Base-by-base conservation (phyloP, 2,888 invertebrate species). In the Mythimna pallens region DNA sequence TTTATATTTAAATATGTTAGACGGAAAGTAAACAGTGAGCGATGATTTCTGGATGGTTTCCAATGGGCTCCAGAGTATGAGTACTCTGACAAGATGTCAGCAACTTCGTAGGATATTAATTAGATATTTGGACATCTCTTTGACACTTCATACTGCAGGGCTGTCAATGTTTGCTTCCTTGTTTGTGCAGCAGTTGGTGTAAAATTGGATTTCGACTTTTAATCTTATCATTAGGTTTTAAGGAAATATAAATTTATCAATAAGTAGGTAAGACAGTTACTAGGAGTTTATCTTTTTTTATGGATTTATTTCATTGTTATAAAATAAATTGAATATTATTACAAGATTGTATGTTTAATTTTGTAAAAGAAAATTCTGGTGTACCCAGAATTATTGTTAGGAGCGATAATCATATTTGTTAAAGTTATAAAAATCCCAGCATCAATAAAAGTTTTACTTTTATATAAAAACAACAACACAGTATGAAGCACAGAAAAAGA, bases 201-300 rank as follows among this genome's bases (percentile, higher is more conserved):
- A 52, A 43, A 57, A 73, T 58, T 62, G 54, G 30, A 30, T 4
- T 12, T 65, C 47, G 10, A 14, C 5, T 5, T 76, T 34, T 47
- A 72, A 78, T 74, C 74, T 73, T 73, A 77, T 77, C 80, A 43
- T 50, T 40, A 1, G 12, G 52, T 72, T 59, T 34, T 17, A 36
- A 61, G 34, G 43, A 63, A 58, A 80, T 73, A 63, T 65, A 54
- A 65, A 54, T 58, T 54, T 73, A 80, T 80, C 74, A 58, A 36
- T 63, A 65, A 47, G 36, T 61, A 40, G 25, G 30, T 52, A 72
- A 47, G 40, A 17, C 30, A n/a, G 40, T 65, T 17, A 50, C 25
- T 62, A 20, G 40, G 12, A 25, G 20, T 17, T 71, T 79, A 73
- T 78, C 62, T 34, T 36, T 63, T 30, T 58, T n/a, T 70, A 58